Base-by-base conservation (phyloP, 1,140 invertebrate genomes). In the Sminthurinus signatus region DNA sequence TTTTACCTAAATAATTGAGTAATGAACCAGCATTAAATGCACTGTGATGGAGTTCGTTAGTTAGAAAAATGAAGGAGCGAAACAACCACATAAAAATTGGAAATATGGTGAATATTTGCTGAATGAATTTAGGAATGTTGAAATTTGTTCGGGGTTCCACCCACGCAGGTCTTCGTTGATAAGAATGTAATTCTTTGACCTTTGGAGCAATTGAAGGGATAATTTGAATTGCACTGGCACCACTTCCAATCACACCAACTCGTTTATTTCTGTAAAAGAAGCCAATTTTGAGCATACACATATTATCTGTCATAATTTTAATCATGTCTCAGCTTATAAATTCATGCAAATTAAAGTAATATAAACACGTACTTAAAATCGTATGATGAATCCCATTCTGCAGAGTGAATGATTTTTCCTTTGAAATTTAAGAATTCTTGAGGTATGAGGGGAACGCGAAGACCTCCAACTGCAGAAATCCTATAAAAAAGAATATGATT, bases 201-300 rank as follows among this genome's bases (percentile, higher is more conserved):
- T 62, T 57, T 1, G 32, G 36, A 1, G 44, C 65, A 48, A 70
- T 67, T 17, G 28, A 29, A 29, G 69, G 65, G 23, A 70, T 67
- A 5, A 70, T 59, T 51, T 70, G 69, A 21, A 67, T 51, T 3
- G 65, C 65, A 62, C 52, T 65, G 0, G 69, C 57, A 3, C 69
- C 69, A 36, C 48, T 67, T 1, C 69, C 69, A 25, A 70, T 44
- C 0, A 70, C 43, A 8, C 44, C 69, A 23, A 70, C 69, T 2
- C 31, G 27, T 62, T 70, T 55, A 14, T 32, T 68, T 31, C 32
- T n/a, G n/a, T n/a, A n/a, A n/a, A n/a, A n/a, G n/a, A n/a, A 32
- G 29, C 64, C 64, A 65, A 25, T 60, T 58, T 65, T 17, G 2
- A 46, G 39, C 28, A 3, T 23, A 25, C 8, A n/a, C n/a, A n/a